Evolutionary conservation across 2,888 invertebrate species (phyloP), one percentile per base, ranked within the genome.

Genomic region (Gymnocheta viridis): DNA sequence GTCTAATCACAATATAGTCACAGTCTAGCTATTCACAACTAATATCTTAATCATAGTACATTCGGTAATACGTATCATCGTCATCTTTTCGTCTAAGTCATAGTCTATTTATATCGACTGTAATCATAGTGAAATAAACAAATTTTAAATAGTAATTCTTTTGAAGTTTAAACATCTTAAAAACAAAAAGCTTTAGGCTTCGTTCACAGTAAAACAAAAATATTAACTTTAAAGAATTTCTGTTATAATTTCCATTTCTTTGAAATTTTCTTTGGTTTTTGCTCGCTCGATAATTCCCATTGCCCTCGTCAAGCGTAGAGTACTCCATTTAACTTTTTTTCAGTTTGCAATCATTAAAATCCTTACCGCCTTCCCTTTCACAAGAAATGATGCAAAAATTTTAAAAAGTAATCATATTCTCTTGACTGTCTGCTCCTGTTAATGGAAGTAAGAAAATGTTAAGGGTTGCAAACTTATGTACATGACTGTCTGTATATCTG

Each of bases 351-450:
- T 64, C 82, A 82, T 82, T 76, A 82, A 82, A 58, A 47, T 70
- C 49, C 51, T 66, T 27, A n/a, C 56, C 58, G 5, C 64, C 32
- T 38, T 7, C 32, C 51, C 44, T 54, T 66, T 22, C n/a, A 66
- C 14, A 54, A 24, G 22, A 44, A 76, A 44, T 49, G n/a, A 64
- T 24, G 64, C 35, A 77, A 41, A 70, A 73, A 60, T 51, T 27
- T 38, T n/a, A 22, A 29, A 49, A 35, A 67, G 32, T 35, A 67
- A 60, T 77, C 58, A 58, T 76, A 80, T 77, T 80, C 80, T 80
- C 83, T 22, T 72, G 80, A 60, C 70, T 76, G 83, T 83, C 80
- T 83, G 80, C 66, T 64, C 51, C 56, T 74, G 82, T 44, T 67
- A 29, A 58, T 27, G 56, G 29, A 78, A 41, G 17, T 12, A 47